Percentiles rank a stretch among this genome's conserved stretches.
Conservation (phyloP, 2,888 invertebrate species). For the Synergus japonicus region DNA sequence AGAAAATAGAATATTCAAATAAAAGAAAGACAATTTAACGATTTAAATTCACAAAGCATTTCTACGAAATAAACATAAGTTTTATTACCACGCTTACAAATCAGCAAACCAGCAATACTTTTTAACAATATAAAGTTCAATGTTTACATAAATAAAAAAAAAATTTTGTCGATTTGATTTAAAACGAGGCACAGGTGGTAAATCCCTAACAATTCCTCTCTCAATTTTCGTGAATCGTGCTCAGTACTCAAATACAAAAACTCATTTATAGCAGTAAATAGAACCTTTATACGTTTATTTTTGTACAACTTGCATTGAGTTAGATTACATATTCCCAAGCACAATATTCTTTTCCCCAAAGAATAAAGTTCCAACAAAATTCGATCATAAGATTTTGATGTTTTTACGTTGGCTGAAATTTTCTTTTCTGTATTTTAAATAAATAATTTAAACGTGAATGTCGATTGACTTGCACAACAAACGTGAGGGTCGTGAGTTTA, state of each 20-base stretch:
- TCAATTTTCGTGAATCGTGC: background rate
- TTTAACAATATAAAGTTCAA: conserved; percentile 2
- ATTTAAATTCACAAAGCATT: background rate
- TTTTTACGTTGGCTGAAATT: background rate
- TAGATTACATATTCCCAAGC: conserved; percentile 4
- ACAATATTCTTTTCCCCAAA: background rate
- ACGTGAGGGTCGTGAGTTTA: background rate
- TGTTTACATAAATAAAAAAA: background rate
- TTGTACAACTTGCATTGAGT: conserved; percentile 21
- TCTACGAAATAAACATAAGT: background rate
- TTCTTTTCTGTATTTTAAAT: conserved; percentile 8
- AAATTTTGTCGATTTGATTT: background rate
- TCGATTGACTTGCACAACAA: conserved; percentile 11
- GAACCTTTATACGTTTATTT: conserved; percentile 31
- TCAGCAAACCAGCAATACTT: background rate
- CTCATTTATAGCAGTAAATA: conserved; percentile 36
- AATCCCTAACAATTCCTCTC: background rate
- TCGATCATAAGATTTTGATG: background rate
- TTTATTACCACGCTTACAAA: conserved; percentile 4
- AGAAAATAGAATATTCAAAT: background rate
- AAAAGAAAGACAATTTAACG: background rate
- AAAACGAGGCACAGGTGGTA: conserved; percentile 10
- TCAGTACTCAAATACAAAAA: conserved; percentile 6
- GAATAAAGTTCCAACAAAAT: conserved; percentile 18
- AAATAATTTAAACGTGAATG: conserved; percentile 14